These are phyloP conservation scores for Piaya cayana DNA, from an alignment of 2,113 vertebrate species.

Conservation along the genomic window DNA sequence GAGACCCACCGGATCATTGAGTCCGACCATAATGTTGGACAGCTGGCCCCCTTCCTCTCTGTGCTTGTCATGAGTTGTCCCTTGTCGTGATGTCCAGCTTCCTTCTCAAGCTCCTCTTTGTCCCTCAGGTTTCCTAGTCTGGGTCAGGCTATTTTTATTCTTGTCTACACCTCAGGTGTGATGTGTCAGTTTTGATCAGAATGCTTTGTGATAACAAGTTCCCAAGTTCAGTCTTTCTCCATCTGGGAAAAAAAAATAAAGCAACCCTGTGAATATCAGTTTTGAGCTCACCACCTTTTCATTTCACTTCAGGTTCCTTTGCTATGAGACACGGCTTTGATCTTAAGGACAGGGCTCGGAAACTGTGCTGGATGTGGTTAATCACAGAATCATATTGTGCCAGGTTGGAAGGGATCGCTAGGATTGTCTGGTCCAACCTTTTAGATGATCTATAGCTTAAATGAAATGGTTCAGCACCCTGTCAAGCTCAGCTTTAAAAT, in stretches of 20 bases:
- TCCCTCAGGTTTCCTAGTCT: not conserved
- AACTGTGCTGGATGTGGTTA: not conserved
- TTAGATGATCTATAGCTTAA: too few relatives aligned
- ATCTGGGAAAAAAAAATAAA: not conserved
- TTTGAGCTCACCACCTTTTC: not conserved
- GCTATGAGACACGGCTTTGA: not conserved
- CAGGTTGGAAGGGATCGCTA: too few relatives aligned
- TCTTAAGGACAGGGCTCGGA: not conserved
- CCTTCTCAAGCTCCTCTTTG: not conserved
- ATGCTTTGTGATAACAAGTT: not conserved
- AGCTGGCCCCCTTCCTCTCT: not conserved
- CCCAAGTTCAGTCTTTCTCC: not conserved
- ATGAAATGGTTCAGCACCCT: too few relatives aligned
- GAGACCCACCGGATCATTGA: too few relatives aligned
- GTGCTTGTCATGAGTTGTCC: not conserved
- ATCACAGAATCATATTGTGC: not conserved
- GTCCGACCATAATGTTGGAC: too few relatives aligned
- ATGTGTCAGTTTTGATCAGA: not conserved
- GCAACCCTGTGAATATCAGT: fast-evolving
- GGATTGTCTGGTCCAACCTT: too few relatives aligned
- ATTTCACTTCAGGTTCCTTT: not conserved
- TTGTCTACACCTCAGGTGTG: not conserved
- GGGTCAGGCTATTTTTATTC: not conserved
- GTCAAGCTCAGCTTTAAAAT: too few relatives aligned
- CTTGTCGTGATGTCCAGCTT: not conserved